Evolutionary conservation across 2,888 invertebrate genomes (phyloP).

Genomic region (Chymomyza amoena): DNA sequence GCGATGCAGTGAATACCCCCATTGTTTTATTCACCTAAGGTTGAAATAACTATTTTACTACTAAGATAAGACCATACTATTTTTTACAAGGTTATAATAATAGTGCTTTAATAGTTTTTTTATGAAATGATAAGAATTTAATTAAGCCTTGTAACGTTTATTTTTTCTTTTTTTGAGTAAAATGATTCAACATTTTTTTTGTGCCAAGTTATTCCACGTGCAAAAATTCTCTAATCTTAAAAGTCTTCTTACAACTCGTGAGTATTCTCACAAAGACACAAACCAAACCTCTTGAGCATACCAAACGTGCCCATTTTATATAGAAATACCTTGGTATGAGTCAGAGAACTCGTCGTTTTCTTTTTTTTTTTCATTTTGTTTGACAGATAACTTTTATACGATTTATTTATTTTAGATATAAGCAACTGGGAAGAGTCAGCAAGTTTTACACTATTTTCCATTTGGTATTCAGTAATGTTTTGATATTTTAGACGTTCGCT

Average conservation of each 20-base stretch:
- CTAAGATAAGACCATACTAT: too few species aligned
- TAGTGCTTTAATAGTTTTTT: too few species aligned
- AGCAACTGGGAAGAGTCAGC: not conserved
- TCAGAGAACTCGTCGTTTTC: not conserved
- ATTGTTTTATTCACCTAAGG: too few species aligned
- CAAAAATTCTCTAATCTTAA: too few species aligned
- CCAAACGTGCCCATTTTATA: constrained; percentile 23
- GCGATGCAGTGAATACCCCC: too few species aligned
- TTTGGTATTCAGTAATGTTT: not conserved
- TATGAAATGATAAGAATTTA: too few species aligned
- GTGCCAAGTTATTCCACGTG: too few species aligned
- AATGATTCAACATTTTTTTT: too few species aligned
- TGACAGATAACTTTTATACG: constrained; percentile 35
- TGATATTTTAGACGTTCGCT: constrained; percentile 22
- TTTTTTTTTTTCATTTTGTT: not conserved
- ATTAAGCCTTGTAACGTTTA: too few species aligned
- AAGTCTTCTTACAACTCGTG: constrained; percentile 1
- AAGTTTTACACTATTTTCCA: not conserved
- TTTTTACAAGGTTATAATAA: too few species aligned
- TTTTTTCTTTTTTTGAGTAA: too few species aligned
- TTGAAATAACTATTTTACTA: too few species aligned
- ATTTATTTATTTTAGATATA: constrained; percentile 38
- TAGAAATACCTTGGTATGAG: constrained; percentile 14
- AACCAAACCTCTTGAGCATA: constrained; percentile 19
- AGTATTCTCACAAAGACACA: not conserved